Base-by-base conservation (phyloP, 1,140 invertebrate genomes). In the Schlechtendalia chinensis region DNA sequence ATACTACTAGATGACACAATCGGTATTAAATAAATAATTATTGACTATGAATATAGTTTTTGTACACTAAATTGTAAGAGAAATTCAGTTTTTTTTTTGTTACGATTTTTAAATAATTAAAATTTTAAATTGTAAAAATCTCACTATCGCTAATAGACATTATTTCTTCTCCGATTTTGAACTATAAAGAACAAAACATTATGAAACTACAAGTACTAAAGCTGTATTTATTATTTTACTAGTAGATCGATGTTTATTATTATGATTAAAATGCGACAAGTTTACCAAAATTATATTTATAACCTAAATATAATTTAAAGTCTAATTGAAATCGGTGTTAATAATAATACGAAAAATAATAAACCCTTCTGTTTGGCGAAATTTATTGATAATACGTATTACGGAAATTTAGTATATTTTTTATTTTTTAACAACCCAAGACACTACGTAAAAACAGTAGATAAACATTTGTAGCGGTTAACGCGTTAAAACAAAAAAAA, bases 161-260 rank as follows among this genome's bases (percentile, higher is more conserved):
- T n/a, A n/a, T n/a, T n/a, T n/a, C n/a, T 45, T 45, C 10, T 10
- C 39, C 39, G 39, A 50, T 50, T 50, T 50, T 12, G 8, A 50
- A 56, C 54, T 56, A 45, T 45, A 29, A 27, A 27, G 24, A 50
- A 2, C 17, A 53, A 50, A 71, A 53, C 22, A 27, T 53, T 47
- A 27, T 53, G 14, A 50, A 5, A 71, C 67, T 71, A 71, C 47
- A 71, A 71, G 67, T 71, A 71, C 67, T 53, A 71, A 39, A 71
- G 47, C 8, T 11, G 16, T 71, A 53, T 71, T 50, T 24, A 14
- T 27, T 47, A 50, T 71, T 71, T 71, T 71, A 71, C 67, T 71
- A 45, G 47, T 71, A 71, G 67, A 71, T 32, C 16, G 16, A 19
- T 50, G 16, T 71, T 50, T 50, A 50, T 24, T 24, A 61, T 16